These are phyloP conservation scores for Neotragus pygmaeus DNA, from an alignment of 2,113 vertebrate genomes.

Conservation along the genomic window DNA sequence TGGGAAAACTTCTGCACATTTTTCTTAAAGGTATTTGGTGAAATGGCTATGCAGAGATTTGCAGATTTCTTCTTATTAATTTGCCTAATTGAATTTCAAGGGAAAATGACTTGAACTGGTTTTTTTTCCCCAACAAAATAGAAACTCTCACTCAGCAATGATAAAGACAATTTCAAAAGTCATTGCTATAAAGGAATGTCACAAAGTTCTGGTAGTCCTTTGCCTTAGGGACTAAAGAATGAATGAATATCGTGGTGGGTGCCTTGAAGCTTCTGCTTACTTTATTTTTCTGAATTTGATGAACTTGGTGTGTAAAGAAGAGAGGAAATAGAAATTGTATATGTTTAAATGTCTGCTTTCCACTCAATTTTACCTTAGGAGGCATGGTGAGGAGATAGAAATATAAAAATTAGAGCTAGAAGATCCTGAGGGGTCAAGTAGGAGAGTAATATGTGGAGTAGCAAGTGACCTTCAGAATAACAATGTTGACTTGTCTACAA, in stretches of 20 bases:
- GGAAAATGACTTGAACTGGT: slow-evolving; percentile 1
- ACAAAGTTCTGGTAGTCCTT: background rate
- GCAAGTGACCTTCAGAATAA: background rate
- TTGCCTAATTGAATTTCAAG: slow-evolving; percentile 40
- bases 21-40: slow-evolving; percentile 51
- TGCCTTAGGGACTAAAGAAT: background rate
- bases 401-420: background rate
- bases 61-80: slow-evolving; percentile 34
- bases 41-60: slow-evolving; percentile 40
- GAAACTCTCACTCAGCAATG: background rate
- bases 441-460: background rate
- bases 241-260: background rate
- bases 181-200: background rate
- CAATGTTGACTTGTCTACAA: background rate
- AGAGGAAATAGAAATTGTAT: background rate
- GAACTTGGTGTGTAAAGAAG: background rate
- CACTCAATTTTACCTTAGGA: background rate
- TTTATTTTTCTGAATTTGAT: background rate
- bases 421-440: background rate
- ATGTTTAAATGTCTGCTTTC: background rate
- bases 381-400: background rate
- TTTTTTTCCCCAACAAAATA: background rate
- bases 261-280: background rate
- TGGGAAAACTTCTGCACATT: slow-evolving; percentile 31
- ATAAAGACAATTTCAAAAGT: background rate